Percentiles rank a stretch among this genome's conserved stretches.
Evolutionary conservation across 2,113 vertebrate genomes (phyloP).

Genomic region (Siniperca chuatsi): DNA sequence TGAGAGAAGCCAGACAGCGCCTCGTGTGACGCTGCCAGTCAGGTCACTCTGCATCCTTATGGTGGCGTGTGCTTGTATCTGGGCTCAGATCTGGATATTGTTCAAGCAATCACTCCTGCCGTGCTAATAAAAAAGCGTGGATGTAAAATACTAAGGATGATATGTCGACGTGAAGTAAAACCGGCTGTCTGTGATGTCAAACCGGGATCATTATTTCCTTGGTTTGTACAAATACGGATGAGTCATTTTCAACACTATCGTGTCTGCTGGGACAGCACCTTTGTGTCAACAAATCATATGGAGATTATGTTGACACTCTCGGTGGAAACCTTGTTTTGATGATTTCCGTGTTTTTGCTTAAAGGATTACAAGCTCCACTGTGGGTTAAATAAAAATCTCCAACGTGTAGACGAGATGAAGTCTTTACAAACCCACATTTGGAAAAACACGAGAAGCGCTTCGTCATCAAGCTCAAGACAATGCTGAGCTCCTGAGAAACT

Average conservation of each 20-base stretch:
- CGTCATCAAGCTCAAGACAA: constrained; percentile 24
- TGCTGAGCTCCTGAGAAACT: constrained; percentile 31
- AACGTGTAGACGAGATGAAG: constrained; percentile 28
- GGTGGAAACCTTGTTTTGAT: constrained; percentile 24
- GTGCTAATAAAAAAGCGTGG: neutral
- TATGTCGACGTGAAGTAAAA: constrained; percentile 38
- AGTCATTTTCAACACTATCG: constrained; percentile 57
- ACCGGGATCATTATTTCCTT: constrained; percentile 41
- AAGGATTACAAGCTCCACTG: constrained; percentile 16
- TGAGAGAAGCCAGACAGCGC: constrained; percentile 69
- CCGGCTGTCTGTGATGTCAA: constrained; percentile 34
- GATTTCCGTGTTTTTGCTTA: neutral
- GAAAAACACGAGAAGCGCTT: constrained; percentile 27
- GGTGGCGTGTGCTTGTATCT: constrained; percentile 25
- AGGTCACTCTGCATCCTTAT: constrained; percentile 55
- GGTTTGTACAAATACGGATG: constrained; percentile 50
- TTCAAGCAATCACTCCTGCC: neutral
- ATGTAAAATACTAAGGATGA: constrained; percentile 19
- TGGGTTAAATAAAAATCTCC: constrained; percentile 9
- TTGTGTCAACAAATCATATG: constrained; percentile 42
- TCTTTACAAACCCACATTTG: constrained; percentile 1
- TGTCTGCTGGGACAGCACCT: constrained; percentile 44
- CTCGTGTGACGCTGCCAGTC: constrained; percentile 53
- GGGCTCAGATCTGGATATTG: constrained; percentile 36
- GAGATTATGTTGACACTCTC: constrained; percentile 16